Evolutionary conservation across 2,113 vertebrate genomes (phyloP), one percentile per base, ranked within the genome.

Genomic region (Takifugu flavidus): DNA sequence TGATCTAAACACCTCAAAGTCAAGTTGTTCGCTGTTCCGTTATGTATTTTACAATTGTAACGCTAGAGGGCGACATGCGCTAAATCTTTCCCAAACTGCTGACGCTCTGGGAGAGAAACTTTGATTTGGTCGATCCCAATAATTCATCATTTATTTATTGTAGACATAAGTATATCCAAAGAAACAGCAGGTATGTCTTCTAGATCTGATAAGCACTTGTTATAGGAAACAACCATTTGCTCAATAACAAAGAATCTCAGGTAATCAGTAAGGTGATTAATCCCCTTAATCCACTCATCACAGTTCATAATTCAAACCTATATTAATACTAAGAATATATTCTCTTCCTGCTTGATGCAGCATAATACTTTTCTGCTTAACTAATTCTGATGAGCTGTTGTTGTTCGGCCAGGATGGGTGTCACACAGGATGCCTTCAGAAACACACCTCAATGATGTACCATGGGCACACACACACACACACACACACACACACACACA

Each of bases 401-500:
- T 39, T 39, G 34, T 10, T 10, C 34, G 11, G 34, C 34, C 34
- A 39, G 34, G 34, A 39, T 39, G 34, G 34, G 34, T 39, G 34
- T 39, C 34, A 10, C 34, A 39, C 34, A 39, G 34, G 34, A 39
- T 39, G 34, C 11, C 7, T 39, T 4, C 4, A 39, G 34, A 39
- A 39, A 39, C 34, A 39, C 34, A 39, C 34, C 34, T 39, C 8
- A 11, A 6, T 39, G 7, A 11, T 39, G 34, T 39, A 39, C 34
- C 8, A 10, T 39, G 34, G 34, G 58, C 53, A 64, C 28, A 2
- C 47, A 34, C 54, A 56, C 49, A 65, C 56, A 62, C 51, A 53
- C 58, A 61, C 58, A 56, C 57, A 54, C 59, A 49, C 55, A 55
- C 43, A 44, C 61, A 45, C 56, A 65, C 56, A 62, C 51, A 53